Evolutionary conservation across 2,797 vertebrate genomes (phyloP).

Genomic region (Enteromius treurensis): DNA sequence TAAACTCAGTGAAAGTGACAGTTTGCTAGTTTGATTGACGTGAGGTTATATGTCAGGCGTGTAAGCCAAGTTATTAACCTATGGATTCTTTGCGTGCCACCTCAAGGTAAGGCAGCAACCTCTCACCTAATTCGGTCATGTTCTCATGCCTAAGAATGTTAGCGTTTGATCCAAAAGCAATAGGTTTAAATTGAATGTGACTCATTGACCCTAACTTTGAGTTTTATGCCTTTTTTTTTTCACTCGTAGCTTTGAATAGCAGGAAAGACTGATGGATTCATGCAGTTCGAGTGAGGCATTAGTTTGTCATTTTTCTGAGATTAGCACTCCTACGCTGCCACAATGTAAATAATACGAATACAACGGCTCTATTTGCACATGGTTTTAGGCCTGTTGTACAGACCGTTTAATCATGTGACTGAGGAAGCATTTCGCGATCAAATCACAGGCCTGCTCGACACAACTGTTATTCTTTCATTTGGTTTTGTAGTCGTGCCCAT

Average conservation of each 20-base stretch:
- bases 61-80: slow-evolving; percentile 15
- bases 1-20: not conserved
- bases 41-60: not conserved
- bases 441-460: slow-evolving; percentile 20
- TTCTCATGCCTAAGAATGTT: slow-evolving; percentile 26
- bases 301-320: slow-evolving; percentile 39
- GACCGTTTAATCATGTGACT: slow-evolving; percentile 45
- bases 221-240: slow-evolving; percentile 29
- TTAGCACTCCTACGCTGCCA: slow-evolving; percentile 47
- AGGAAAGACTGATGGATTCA: slow-evolving; percentile 44
- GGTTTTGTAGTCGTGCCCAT: slow-evolving; percentile 25
- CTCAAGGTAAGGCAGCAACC: slow-evolving; percentile 18
- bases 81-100: not conserved
- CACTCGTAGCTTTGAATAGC: slow-evolving; percentile 20
- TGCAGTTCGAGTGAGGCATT: not conserved
- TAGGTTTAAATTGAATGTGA: slow-evolving; percentile 23
- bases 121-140: not conserved
- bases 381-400: slow-evolving; percentile 23
- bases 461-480: slow-evolving; percentile 22
- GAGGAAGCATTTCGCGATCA: slow-evolving; percentile 26
- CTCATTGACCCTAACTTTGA: slow-evolving; percentile 25
- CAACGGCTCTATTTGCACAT: slow-evolving; percentile 34
- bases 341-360: slow-evolving; percentile 36
- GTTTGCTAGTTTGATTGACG: slow-evolving; percentile 18
- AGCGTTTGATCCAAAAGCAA: slow-evolving; percentile 26